Evolutionary conservation across 2,797 vertebrate genomes (phyloP).

Genomic region (Neosilurus hyrtlii): DNA sequence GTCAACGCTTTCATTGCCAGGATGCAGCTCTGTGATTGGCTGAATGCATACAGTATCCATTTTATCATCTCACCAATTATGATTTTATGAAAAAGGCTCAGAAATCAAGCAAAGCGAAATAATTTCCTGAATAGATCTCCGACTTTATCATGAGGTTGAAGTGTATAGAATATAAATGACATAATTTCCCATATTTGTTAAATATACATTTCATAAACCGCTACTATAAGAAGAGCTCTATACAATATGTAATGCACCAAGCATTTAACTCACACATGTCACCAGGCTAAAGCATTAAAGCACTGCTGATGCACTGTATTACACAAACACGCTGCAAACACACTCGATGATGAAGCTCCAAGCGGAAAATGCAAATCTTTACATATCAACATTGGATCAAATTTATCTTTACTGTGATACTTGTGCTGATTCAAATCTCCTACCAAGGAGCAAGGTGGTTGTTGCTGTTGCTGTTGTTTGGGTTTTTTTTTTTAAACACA

Average conservation of each 20-base stretch:
- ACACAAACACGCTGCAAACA: slow-evolving; percentile 42
- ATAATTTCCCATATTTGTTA: slow-evolving; percentile 36
- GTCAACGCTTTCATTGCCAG: slow-evolving; percentile 26
- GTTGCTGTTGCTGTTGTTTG: background rate
- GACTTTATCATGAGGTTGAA: slow-evolving; percentile 34
- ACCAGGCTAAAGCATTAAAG: slow-evolving; percentile 46
- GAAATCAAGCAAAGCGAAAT: slow-evolving; percentile 21
- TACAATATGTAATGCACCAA: slow-evolving; percentile 48
- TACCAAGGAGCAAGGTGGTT: slow-evolving; percentile 13
- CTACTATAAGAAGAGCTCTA: slow-evolving; percentile 46
- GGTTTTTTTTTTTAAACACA: slow-evolving; percentile 10
- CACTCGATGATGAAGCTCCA: slow-evolving; percentile 23
- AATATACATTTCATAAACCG: slow-evolving; percentile 46
- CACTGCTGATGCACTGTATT: slow-evolving; percentile 38
- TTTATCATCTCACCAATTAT: slow-evolving; percentile 25
- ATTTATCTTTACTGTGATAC: background rate
- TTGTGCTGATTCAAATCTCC: slow-evolving; percentile 22
- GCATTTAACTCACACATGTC: slow-evolving; percentile 43
- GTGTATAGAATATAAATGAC: slow-evolving; percentile 50
- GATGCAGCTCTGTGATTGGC: slow-evolving; percentile 15
- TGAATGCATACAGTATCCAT: slow-evolving; percentile 12
- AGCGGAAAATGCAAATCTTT: slow-evolving; percentile 5
- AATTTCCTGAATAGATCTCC: slow-evolving; percentile 9
- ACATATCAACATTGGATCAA: slow-evolving; percentile 1
- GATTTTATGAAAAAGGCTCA: slow-evolving; percentile 25